Base-by-base conservation (phyloP, 1,140 invertebrate genomes). In the Papilio polytes region DNA sequence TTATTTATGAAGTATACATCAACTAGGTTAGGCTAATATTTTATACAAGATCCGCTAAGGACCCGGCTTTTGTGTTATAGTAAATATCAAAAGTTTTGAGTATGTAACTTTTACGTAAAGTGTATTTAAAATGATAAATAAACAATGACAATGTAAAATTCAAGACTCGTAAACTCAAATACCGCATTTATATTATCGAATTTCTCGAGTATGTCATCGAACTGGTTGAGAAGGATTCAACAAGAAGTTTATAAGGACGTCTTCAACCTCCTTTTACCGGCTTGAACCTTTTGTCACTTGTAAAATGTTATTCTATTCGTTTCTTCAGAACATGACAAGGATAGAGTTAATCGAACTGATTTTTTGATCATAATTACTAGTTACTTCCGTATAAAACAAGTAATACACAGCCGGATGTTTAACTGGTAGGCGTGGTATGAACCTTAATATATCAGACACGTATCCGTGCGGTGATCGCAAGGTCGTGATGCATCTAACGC, bases 401-500 rank as follows among this genome's bases (percentile, higher is more conserved):
- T 41, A 41, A 59, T 18, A 78, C 7, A 78, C 7, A 78, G 20
- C 76, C 51, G 76, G 51, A 78, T 78, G 22, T 78, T n/a, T 8
- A n/a, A 22, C 41, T 51, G 15, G 20, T 59, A 78, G 53, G 31
- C 76, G 76, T 78, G 31, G 41, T 78, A 78, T 63, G 77, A 18
- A 63, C 77, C 77, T 78, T 78, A 78, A 78, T 36, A 63, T 36
- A 44, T 78, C 36, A 36, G 77, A 20, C 46, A 66, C 76, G 26
- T 63, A 63, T 66, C 56, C 56, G 77, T 18, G 46, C 26, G 77
- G 77, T 78, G 77, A 78, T 78, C 56, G 77, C 77, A 78, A 78
- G 77, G 77, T 66, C 77, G 77, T 78, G 77, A 78, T 78, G 77
- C 31, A 59, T 78, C 77, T 78, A 78, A 78, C 77, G 53, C 56